These are phyloP conservation scores for Eupeodes luniger DNA, from an alignment of 2,888 invertebrate genomes.

Conservation along the genomic window DNA sequence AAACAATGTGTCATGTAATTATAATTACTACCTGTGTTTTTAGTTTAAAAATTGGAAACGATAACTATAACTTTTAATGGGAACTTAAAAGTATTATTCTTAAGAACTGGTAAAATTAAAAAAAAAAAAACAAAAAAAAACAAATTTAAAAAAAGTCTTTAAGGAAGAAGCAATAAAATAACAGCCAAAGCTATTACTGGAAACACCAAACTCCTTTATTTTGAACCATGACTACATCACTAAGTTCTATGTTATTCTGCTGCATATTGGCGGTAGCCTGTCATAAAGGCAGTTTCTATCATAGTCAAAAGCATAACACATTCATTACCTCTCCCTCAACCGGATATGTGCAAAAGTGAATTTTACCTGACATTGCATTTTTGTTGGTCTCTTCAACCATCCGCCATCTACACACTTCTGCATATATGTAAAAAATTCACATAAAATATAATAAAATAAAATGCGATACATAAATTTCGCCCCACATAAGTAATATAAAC, in stretches of 20 bases:
- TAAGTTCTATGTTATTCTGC: background rate
- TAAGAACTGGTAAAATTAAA: too few species aligned
- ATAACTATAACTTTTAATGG: too few species aligned
- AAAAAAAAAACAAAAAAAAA: too few species aligned
- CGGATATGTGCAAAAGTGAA: conserved; percentile 45
- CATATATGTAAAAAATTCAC: background rate
- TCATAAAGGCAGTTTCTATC: background rate
- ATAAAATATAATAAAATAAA: conserved; percentile 35
- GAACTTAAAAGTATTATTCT: too few species aligned
- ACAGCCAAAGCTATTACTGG: too few species aligned
- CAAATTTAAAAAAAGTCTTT: too few species aligned
- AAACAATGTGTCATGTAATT: too few species aligned
- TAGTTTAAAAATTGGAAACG: too few species aligned
- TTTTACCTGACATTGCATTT: conserved; percentile 18
- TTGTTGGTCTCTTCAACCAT: background rate
- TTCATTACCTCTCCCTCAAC: conserved; percentile 28
- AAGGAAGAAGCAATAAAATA: too few species aligned
- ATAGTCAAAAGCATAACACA: conserved; percentile 14
- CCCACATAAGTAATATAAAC: conserved; percentile 53
- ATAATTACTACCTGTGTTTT: too few species aligned
- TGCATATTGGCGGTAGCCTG: background rate
- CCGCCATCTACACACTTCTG: background rate
- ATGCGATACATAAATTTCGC: conserved; percentile 54
- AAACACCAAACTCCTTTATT: too few species aligned
- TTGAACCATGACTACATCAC: conserved; percentile 3